Conservation (phyloP, 53 echinoderm and acorn worm species). For the Antedon mediterranea region DNA sequence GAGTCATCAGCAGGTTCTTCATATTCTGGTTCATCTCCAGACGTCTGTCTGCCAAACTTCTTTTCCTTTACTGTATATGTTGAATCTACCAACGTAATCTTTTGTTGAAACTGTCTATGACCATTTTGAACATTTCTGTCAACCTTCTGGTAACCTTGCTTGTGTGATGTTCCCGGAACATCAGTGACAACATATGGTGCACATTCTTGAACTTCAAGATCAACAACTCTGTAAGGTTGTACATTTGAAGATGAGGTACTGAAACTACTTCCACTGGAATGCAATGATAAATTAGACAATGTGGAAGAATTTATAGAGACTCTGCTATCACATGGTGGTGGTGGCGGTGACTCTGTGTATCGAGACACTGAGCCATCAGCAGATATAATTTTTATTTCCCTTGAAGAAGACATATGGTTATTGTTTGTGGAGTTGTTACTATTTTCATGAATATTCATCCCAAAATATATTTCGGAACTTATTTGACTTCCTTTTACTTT, state of each 20-base stretch:
- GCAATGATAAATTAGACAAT: constrained; percentile 10
- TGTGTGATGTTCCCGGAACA: constrained; percentile 2
- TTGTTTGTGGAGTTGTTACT: constrained; percentile 1
- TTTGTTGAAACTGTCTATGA: constrained; percentile 1
- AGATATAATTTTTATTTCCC: constrained; percentile 18
- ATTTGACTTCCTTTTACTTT: constrained; percentile 21
- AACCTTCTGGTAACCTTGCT: constrained; percentile 18
- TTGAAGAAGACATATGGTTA: constrained; percentile 7
- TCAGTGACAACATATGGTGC: constrained; percentile 13
- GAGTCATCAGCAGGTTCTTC: neutral
- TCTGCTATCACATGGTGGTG: neutral
- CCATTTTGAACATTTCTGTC: constrained; percentile 17
- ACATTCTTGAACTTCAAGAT: constrained; percentile 5
- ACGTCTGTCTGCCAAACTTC: neutral
- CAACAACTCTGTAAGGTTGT: constrained; percentile 30
- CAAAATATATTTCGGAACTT: constrained; percentile 35
- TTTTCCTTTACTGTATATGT: constrained; percentile 8
- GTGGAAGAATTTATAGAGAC: neutral
- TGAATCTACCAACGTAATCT: neutral
- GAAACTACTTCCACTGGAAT: constrained; percentile 1
- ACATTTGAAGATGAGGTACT: neutral
- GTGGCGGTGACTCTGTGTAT: constrained; percentile 5
- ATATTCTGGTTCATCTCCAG: neutral
- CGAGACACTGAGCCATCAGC: constrained; percentile 30
- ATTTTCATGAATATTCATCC: neutral